Base-by-base conservation (phyloP, 1,140 invertebrate species). In the Drosophila punjabiensis region DNA sequence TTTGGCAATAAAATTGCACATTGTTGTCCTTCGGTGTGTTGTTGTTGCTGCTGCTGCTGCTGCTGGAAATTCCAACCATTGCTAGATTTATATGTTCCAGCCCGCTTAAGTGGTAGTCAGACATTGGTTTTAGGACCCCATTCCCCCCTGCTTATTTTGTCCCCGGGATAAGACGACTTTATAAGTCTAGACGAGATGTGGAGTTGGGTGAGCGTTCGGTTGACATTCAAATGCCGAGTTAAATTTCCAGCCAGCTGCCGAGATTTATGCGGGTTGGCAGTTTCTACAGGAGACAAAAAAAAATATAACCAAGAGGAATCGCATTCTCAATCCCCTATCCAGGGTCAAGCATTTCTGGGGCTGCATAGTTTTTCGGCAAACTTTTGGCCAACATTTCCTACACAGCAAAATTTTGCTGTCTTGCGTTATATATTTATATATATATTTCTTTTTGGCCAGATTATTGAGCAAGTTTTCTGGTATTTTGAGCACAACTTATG, bases 381-480 rank as follows among this genome's bases (percentile, higher is more conserved):
- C 39, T 71, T 47, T 62, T 35, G 32, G 62, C 39, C 68, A 74
- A 66, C 18, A 69, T 64, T 81, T 77, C 70, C 80, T 65, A 60
- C 74, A 78, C 62, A 74, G 55, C 47, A 61, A 18, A 74, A 78
- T 69, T 81, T 52, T 88, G 69, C 66, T 85, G 56, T 85, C 85
- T 79, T 76, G 52, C 66, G 81, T 79, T 90, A 71, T 55, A 84
- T 88, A 81, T 85, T 76, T 86, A 58, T 70, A 74, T 70, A 71
- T 74, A 73, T 41, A 71, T 73, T 70, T 78, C 50, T 79, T 78
- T 78, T 78, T 69, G 48, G 48, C 52, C 45, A 61, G 78, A 83
- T 89, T 89, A 90, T 89, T 81, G 86, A 83, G 81, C 82, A 89
- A 89, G 52, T 89, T 89, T 89, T 85, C 85, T 90, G 85, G 85